Base-by-base conservation (phyloP, 2,888 invertebrate genomes). In the Drosophila pegasa region DNA sequence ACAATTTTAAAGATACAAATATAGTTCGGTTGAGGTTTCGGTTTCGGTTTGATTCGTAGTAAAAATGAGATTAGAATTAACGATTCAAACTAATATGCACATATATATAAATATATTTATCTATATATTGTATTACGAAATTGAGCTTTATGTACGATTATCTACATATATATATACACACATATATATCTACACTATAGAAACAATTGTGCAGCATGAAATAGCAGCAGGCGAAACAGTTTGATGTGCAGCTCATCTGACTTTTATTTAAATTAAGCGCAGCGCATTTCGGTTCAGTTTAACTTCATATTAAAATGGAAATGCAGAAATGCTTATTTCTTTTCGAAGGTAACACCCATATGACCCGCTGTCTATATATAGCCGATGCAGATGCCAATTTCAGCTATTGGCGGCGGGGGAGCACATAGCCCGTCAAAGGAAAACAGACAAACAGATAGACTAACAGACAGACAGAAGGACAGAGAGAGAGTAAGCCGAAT, bases 381-480 rank as follows among this genome's bases (percentile, higher is more conserved):
- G 59, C 54, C 38, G 72, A 59, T 72, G 65, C 56, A 59, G 60
- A 56, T 71, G 69, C 65, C 82, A 88, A 87, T 87, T 88, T 69
- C 75, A 63, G 55, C 65, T 66, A 83, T 81, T 85, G 83, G 85
- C 82, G 78, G 70, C 75, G 54, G 48, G 75, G 85, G 88, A 78
- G 79, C 88, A 69, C 81, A 75, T 87, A 89, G 71, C 79, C 82
- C 63, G 40, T 63, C 67, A 62, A 71, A 57, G 61, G 71, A 69
- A 59, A 60, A 54, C 52, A 66, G 22, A 55, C 41, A 67, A 31
- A 41, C 31, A 58, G 20, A 33, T 31, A 40, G 9, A 12, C 20
- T 35, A 9, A 50, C 20, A n/a, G 1, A 48, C 25, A 38, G 3
- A 50, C n/a, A 41, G 14, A 22, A 5, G 16, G 12, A 16, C 22